Evolutionary conservation across 2,113 vertebrate species (phyloP).

Genomic region (Gallinago undulata): DNA sequence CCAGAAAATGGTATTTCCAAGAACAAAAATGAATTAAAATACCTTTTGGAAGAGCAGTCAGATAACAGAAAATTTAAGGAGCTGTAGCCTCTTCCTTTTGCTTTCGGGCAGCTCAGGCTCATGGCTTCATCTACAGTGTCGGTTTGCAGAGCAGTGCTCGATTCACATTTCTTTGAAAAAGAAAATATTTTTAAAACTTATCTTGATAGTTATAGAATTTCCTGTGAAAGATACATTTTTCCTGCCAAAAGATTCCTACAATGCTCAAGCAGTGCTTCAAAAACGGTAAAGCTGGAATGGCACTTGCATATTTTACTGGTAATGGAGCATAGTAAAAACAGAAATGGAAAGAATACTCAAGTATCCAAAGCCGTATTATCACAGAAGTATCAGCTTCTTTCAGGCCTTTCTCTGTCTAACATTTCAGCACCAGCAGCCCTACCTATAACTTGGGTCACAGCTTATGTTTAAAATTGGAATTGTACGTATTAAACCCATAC

Average conservation of each 20-base stretch:
- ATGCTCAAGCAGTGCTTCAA: conserved; percentile 48
- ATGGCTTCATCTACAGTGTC: conserved; percentile 18
- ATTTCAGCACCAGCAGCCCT: conserved; percentile 30
- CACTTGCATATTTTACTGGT: conserved; percentile 45
- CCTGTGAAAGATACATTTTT: conserved; percentile 51
- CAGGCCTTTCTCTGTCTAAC: background rate
- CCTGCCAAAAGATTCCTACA: conserved; percentile 61
- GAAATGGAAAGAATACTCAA: conserved; percentile 35
- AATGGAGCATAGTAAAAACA: conserved; percentile 57
- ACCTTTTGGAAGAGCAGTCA: background rate
- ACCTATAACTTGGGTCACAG: background rate
- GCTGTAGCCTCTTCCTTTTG: background rate
- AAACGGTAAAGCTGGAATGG: conserved; percentile 48
- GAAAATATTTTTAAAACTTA: conserved; percentile 56
- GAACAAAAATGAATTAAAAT: background rate
- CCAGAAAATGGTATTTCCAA: background rate
- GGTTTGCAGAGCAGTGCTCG: background rate
- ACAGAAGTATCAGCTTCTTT: conserved; percentile 6
- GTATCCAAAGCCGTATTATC: conserved; percentile 17
- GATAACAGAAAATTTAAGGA: conserved; percentile 2
- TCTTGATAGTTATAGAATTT: conserved; percentile 62
- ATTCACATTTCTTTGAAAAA: conserved; percentile 19
- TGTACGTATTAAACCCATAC: background rate
- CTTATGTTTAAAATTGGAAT: background rate
- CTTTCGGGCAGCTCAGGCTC: background rate